Conservation (phyloP, 2,113 vertebrate species). For the Clarias magur region DNA sequence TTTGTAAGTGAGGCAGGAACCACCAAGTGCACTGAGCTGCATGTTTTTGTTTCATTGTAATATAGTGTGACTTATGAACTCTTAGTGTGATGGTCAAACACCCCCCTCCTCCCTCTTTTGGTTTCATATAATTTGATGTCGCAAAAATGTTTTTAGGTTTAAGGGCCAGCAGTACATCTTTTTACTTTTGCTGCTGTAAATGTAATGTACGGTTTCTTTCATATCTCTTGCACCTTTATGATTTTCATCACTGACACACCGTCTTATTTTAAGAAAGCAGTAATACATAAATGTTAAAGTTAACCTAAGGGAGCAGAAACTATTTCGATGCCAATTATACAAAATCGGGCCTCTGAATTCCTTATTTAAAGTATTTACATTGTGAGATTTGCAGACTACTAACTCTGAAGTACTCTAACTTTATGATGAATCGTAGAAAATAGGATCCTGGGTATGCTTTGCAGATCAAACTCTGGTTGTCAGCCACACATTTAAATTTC, state of each 20-base stretch:
- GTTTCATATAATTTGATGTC: neutral
- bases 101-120: too few species aligned
- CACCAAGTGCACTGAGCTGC: neutral
- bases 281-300: neutral
- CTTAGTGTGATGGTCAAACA: neutral
- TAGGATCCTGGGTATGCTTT: neutral
- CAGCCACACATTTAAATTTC: slow-evolving; percentile 18
- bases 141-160: neutral
- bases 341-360: neutral
- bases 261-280: neutral
- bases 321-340: neutral
- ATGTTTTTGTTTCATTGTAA: neutral
- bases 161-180: neutral
- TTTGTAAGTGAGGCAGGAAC: neutral
- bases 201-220: neutral
- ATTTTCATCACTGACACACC: neutral
- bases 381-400: neutral
- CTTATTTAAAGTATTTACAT: neutral
- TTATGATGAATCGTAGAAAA: neutral
- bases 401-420: neutral
- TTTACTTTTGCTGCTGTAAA: neutral
- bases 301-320: neutral
- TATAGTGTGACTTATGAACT: neutral
- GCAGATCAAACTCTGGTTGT: neutral
- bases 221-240: neutral